A percentile compares a stretch with the other conserved stretches of the same genome.
Evolutionary conservation across 2,113 vertebrate genomes (phyloP).

Genomic region (Epinephelus cyanopodus): DNA sequence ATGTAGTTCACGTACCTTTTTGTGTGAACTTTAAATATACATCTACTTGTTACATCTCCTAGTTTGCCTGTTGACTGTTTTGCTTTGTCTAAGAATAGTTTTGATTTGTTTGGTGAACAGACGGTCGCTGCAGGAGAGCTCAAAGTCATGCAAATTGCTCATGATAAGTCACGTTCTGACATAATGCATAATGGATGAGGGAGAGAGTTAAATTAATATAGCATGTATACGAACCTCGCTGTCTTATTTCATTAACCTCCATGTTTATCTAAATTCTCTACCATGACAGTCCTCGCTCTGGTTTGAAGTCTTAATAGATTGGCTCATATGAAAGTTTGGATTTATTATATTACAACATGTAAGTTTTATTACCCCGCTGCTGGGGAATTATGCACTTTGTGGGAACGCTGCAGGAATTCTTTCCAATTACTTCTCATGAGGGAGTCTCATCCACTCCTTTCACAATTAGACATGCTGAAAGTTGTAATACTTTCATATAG

Average conservation of each 20-base stretch:
- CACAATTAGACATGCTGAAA: conserved; percentile 36
- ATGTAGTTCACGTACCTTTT: background rate
- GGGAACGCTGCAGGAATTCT: conserved; percentile 42
- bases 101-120: conserved; percentile 32
- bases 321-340: conserved; percentile 33
- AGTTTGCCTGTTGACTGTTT: background rate
- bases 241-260: conserved; percentile 51
- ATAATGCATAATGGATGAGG: conserved; percentile 51
- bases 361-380: background rate
- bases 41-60: background rate
- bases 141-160: conserved; percentile 22
- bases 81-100: background rate
- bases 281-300: conserved; percentile 2
- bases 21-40: conserved; percentile 7
- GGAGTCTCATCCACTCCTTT: conserved; percentile 15
- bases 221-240: conserved; percentile 21
- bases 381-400: conserved; percentile 24
- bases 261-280: conserved; percentile 43
- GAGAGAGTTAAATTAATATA: conserved; percentile 45
- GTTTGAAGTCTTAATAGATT: conserved; percentile 56
- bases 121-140: conserved; percentile 7
- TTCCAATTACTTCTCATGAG: conserved; percentile 17
- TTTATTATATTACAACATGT: conserved; percentile 28
- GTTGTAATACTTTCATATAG: conserved; percentile 3
- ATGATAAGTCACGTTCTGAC: conserved; percentile 21